Evolutionary conservation across 2,888 invertebrate species (phyloP).

Genomic region (Sesamia inferens): DNA sequence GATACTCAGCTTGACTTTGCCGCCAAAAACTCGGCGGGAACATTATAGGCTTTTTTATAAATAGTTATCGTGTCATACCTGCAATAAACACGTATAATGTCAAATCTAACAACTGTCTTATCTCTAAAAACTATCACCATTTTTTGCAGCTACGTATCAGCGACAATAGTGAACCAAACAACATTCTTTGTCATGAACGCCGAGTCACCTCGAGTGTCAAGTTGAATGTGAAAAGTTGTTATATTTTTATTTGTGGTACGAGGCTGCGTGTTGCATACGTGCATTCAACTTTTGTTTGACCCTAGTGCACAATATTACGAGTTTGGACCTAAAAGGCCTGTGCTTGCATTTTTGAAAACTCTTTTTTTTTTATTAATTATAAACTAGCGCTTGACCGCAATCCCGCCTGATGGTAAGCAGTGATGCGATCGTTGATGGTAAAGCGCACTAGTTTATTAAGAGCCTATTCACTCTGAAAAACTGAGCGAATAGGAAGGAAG

Average conservation of each 20-base stretch:
- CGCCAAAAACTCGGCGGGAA: no score
- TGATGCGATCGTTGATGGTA: no score
- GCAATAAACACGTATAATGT: conserved; percentile 9
- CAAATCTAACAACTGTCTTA: conserved; percentile 23
- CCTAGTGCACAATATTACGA: not conserved
- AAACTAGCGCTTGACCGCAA: no score
- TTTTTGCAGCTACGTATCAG: conserved; percentile 16
- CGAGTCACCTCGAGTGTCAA: conserved; percentile 11
- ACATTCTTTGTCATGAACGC: conserved; percentile 49
- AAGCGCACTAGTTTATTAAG: no score
- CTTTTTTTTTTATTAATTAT: no score
- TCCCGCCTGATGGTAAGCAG: no score
- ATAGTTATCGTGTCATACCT: not conserved
- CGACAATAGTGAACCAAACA: conserved; percentile 17
- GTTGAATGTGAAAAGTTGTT: conserved; percentile 23
- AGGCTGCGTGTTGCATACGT: not conserved
- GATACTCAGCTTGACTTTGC: no score
- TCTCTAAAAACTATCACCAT: conserved; percentile 35
- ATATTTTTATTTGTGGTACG: conserved; percentile 7
- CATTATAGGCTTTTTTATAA: no score
- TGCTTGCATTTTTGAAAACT: conserved; percentile 1
- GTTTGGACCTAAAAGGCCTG: not conserved
- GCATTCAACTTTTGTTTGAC: not conserved
- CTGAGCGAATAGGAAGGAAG: no score
- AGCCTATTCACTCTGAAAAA: no score